phyloP scores from a whole-genome alignment of 2,113 vertebrate species.

The Cryptomyrus ogoouensis region DNA sequence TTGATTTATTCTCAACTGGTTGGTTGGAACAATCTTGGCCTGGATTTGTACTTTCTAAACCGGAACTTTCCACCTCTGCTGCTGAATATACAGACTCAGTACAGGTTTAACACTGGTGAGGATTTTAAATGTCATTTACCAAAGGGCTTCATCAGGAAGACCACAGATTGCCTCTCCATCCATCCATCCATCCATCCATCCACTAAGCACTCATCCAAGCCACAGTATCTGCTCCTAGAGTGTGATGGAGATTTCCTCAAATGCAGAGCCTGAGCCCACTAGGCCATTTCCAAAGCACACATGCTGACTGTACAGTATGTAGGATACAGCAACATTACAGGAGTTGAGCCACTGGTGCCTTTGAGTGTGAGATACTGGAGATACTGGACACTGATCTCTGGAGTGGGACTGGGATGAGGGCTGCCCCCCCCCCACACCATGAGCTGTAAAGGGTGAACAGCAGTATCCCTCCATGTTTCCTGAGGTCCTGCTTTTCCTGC shows the following conservation, averaged over 20 bases:
- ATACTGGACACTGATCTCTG: neutral
- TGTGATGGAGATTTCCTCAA: neutral
- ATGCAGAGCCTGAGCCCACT: neutral
- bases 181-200: neutral
- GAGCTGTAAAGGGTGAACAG: neutral
- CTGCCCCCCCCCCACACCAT: neutral
- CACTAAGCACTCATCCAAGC: neutral
- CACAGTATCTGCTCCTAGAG: neutral
- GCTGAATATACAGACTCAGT: neutral
- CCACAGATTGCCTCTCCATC: neutral
- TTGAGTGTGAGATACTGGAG: neutral
- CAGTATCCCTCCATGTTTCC: neutral
- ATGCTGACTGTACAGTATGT: neutral
- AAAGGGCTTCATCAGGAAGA: neutral
- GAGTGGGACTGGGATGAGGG: neutral
- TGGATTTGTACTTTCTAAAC: neutral
- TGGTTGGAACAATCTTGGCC: neutral
- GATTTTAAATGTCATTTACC: neutral
- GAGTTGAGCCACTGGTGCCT: neutral
- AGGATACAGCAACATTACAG: neutral
- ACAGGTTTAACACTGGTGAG: neutral
- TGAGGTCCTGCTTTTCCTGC: neutral
- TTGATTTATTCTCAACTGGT: neutral
- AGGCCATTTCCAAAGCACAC: neutral
- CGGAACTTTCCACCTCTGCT: neutral